Evolutionary conservation across 2,797 vertebrate species (phyloP).

Genomic region (Fratercula arctica): DNA sequence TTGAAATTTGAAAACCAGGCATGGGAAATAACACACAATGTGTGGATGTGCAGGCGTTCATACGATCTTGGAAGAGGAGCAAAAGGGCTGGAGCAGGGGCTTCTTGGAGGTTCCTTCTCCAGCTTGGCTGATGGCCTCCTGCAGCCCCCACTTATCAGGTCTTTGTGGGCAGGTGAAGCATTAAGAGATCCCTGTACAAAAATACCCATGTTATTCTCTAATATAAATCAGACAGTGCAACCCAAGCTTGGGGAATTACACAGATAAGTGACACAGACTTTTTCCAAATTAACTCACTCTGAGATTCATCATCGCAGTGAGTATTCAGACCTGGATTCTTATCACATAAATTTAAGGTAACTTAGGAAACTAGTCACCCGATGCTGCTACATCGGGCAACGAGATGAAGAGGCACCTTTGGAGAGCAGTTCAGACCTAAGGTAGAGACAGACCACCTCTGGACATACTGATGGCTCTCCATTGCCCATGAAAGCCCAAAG

Average conservation of each 20-base stretch:
- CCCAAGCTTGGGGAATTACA: not conserved
- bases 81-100: not conserved
- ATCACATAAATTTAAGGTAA: not conserved
- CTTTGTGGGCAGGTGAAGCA: not conserved
- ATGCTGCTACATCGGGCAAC: not conserved
- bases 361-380: not conserved
- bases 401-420: not conserved
- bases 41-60: not conserved
- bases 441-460: fast-evolving
- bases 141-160: not conserved
- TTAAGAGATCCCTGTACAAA: not conserved
- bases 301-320: not conserved
- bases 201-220: not conserved
- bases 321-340: not conserved
- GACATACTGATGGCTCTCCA: not conserved
- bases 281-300: not conserved
- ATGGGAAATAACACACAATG: not conserved
- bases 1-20: not conserved
- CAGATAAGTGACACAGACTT: fast-evolving
- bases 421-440: not conserved
- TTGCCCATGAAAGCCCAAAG: not conserved
- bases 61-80: not conserved
- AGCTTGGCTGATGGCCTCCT: not conserved
- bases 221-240: not conserved
- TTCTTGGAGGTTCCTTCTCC: not conserved